A percentile compares a stretch with the other conserved stretches of the same genome.
These are phyloP conservation scores for Rhodophaea formosa DNA, from an alignment of 2,888 invertebrate species.

Conservation along the genomic window DNA sequence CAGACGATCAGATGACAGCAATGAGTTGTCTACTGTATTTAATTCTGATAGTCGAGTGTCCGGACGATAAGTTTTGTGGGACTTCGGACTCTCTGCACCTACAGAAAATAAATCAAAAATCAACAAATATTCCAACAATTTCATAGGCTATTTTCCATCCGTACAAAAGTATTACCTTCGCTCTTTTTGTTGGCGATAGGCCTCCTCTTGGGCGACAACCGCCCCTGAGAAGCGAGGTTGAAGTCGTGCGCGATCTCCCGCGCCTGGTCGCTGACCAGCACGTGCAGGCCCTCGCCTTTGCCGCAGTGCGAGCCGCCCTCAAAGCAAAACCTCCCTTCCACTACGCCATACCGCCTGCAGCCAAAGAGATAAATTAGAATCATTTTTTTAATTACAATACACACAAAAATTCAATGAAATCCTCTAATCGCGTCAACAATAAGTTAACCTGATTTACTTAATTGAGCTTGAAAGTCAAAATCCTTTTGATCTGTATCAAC, in stretches of 20 bases:
- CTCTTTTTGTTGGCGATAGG: constrained; percentile 50
- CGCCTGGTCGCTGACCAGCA: constrained; percentile 88
- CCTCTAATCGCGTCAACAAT: too few relatives aligned
- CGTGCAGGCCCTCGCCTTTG: constrained; percentile 90
- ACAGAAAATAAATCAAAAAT: constrained; percentile 3
- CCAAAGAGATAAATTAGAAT: constrained; percentile 19
- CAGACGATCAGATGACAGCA: constrained; percentile 60
- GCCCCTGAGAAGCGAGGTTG: constrained; percentile 86
- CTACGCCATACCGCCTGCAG: constrained; percentile 89
- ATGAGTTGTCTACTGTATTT: constrained; percentile 69
- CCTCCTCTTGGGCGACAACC: constrained; percentile 80
- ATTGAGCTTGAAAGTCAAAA: too few relatives aligned
- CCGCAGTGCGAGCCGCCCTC: constrained; percentile 94
- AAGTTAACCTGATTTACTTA: too few relatives aligned
- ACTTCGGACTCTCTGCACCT: constrained; percentile 57
- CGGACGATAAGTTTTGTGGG: constrained; percentile 61
- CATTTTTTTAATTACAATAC: too few relatives aligned
- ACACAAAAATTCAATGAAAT: too few relatives aligned
- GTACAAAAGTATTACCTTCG: constrained; percentile 36
- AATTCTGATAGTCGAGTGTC: constrained; percentile 78
- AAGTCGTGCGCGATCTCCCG: constrained; percentile 86
- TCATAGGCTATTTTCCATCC: too few relatives aligned
- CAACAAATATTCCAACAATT: too few relatives aligned
- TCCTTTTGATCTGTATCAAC: too few relatives aligned
- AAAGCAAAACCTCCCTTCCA: constrained; percentile 93